A percentile compares a stretch with the other conserved stretches of the same genome.
These are phyloP conservation scores for Ametastegia equiseti DNA, from an alignment of 2,888 invertebrate species.

Conservation along the genomic window DNA sequence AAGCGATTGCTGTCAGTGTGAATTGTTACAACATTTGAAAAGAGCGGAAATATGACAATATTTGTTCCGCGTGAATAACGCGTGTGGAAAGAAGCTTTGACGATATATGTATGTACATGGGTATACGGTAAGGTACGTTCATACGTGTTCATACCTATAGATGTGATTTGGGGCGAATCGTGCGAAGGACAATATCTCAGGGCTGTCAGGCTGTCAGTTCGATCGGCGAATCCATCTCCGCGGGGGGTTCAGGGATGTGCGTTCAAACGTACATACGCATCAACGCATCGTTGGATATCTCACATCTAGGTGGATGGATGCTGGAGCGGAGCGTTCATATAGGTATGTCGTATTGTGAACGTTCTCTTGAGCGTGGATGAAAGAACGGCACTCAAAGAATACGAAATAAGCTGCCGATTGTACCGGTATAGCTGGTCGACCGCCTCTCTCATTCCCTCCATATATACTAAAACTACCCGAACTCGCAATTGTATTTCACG, in stretches of 20 bases:
- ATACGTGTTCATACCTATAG: not conserved
- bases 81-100: not conserved
- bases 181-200: slow-evolving; percentile 28
- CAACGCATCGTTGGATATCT: not conserved
- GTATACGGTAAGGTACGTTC: not conserved
- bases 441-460: not conserved
- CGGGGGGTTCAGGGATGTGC: not conserved
- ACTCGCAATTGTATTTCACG: not conserved
- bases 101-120: not conserved
- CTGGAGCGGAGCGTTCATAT: not conserved
- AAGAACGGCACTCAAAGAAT: slow-evolving; percentile 26
- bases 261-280: not conserved
- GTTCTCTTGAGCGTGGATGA: slow-evolving; percentile 20
- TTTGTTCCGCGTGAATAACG: slow-evolving; percentile 16
- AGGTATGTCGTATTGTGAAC: slow-evolving; percentile 27
- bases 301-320: not conserved
- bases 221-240: not conserved
- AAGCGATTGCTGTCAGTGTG: slow-evolving; percentile 20
- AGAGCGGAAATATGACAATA: not conserved
- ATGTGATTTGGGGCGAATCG: not conserved
- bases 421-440: not conserved
- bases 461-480: not conserved
- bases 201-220: slow-evolving; percentile 18
- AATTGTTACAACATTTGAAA: slow-evolving; percentile 13
- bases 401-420: slow-evolving; percentile 38